Conservation (phyloP, 2,888 invertebrate species). For the Harpalus rubripes region DNA sequence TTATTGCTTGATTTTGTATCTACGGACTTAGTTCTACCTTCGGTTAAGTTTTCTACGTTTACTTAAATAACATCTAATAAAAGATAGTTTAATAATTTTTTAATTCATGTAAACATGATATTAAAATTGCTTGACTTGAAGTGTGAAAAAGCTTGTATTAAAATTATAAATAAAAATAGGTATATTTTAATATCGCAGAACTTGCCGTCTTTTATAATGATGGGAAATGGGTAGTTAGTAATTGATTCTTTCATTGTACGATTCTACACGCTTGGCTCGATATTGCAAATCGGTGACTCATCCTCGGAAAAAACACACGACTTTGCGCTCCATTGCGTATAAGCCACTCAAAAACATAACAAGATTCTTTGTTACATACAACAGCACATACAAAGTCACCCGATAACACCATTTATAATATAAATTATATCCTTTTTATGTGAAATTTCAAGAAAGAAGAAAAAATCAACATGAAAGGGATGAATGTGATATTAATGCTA, state of each 20-base stretch:
- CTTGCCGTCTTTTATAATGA: neutral
- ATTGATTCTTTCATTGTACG: constrained; percentile 1
- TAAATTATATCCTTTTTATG: constrained; percentile 28
- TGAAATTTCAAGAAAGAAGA: neutral
- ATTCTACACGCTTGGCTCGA: neutral
- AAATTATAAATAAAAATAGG: no score
- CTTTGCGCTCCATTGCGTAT: constrained; percentile 37
- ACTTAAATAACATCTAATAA: no score
- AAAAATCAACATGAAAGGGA: neutral
- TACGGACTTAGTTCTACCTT: no score
- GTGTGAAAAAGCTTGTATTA: no score
- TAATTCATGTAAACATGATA: no score
- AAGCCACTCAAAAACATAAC: constrained; percentile 36
- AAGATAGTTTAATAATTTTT: no score
- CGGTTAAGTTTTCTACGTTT: no score
- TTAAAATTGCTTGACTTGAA: no score
- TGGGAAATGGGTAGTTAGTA: constrained; percentile 24
- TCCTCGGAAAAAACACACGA: constrained; percentile 6
- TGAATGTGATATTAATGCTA: no score
- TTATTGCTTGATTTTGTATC: no score
- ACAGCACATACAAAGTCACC: neutral
- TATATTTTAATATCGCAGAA: no score
- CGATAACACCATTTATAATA: constrained; percentile 17
- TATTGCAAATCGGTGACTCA: constrained; percentile 29
- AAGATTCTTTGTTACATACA: constrained; percentile 35